phyloP scores from a whole-genome alignment of 2,888 invertebrate species.

The Apamea crenata region DNA sequence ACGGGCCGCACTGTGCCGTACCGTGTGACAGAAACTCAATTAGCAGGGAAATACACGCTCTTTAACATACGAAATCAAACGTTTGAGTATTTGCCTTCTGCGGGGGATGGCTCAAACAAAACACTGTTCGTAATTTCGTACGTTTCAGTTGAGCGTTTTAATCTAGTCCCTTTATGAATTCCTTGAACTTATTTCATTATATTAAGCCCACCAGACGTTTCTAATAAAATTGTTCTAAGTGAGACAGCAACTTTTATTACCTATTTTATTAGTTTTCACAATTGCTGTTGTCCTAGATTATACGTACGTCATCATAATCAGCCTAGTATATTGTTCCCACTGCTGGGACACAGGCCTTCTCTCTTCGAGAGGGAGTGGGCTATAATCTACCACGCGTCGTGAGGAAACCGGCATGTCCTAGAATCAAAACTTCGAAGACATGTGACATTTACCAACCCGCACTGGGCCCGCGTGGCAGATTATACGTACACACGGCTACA shows the following conservation, averaged over 20 bases:
- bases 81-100: conserved; percentile 47
- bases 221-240: conserved; percentile 1
- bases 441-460: too few species aligned
- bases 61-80: conserved; percentile 66
- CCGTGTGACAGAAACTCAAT: conserved; percentile 71
- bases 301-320: neutral
- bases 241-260: neutral
- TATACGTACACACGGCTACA: too few species aligned
- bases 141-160: conserved; percentile 16
- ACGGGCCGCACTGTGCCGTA: conserved; percentile 4
- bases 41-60: conserved; percentile 68
- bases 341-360: too few species aligned
- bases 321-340: too few species aligned
- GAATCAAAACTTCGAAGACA: too few species aligned
- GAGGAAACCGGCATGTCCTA: too few species aligned
- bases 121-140: conserved; percentile 17
- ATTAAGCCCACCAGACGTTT: neutral
- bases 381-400: too few species aligned
- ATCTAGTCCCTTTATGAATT: conserved; percentile 10
- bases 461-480: too few species aligned
- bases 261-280: conserved; percentile 21
- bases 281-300: conserved; percentile 13
- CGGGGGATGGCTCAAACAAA: conserved; percentile 38
- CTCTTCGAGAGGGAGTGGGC: too few species aligned
- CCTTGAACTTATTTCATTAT: conserved; percentile 29